Evolutionary conservation across 2,113 vertebrate genomes (phyloP).

Genomic region (Rhynchopsitta pachyrhyncha): DNA sequence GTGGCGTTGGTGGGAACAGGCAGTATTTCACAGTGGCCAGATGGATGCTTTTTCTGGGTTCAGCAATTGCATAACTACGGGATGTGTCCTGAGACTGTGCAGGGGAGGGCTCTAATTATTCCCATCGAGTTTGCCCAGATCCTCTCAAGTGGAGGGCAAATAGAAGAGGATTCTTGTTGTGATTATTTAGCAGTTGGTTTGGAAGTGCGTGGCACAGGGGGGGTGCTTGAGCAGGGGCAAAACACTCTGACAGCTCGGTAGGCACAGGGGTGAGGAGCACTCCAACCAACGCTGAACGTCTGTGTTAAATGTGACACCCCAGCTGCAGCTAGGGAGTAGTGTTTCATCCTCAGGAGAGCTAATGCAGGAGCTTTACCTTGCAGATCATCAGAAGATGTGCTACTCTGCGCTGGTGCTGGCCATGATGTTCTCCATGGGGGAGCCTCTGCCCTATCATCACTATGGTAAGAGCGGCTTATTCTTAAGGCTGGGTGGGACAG

Average conservation of each 20-base stretch:
- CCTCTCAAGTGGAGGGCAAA: neutral
- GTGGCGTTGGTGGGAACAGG: slow-evolving; percentile 38
- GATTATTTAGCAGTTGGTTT: slow-evolving; percentile 45
- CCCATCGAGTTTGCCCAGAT: slow-evolving; percentile 8
- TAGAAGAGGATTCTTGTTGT: neutral
- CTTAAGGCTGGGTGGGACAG: neutral
- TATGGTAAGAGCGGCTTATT: slow-evolving; percentile 81
- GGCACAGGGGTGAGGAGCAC: neutral
- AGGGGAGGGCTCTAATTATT: slow-evolving; percentile 48
- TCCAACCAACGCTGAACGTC: neutral
- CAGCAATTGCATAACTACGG: slow-evolving; percentile 40
- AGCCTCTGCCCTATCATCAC: slow-evolving; percentile 95
- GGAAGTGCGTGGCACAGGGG: neutral
- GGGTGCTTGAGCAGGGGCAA: neutral
- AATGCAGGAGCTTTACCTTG: slow-evolving; percentile 14
- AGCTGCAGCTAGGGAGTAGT: neutral
- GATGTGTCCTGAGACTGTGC: slow-evolving; percentile 40
- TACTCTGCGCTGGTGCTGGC: slow-evolving; percentile 93
- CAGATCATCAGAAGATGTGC: slow-evolving; percentile 98
- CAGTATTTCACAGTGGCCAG: slow-evolving; percentile 41
- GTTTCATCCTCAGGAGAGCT: neutral
- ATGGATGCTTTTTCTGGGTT: slow-evolving; percentile 64
- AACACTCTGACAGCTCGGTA: neutral
- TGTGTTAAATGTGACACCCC: neutral
- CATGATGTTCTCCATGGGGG: slow-evolving; percentile 98